Evolutionary conservation across 2,113 vertebrate genomes (phyloP).

Genomic region (Cranoglanis bouderius): DNA sequence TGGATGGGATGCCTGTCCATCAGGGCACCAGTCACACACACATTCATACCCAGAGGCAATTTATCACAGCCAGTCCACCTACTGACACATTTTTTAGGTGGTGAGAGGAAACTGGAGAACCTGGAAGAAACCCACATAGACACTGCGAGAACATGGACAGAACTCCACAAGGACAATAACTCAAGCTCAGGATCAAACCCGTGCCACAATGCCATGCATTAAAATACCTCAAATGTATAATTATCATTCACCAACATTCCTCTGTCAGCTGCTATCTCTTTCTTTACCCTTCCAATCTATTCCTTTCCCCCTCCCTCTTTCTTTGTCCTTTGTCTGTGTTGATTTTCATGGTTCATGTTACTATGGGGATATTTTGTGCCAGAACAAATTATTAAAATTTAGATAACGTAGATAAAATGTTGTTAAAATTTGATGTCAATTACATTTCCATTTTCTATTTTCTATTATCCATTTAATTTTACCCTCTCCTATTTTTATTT

Average conservation of each 20-base stretch:
- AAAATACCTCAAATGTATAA: neutral
- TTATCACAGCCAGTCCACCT: neutral
- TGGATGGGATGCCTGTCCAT: neutral
- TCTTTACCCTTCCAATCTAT: neutral
- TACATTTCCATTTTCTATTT: neutral
- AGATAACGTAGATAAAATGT: neutral
- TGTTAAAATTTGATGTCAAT: neutral
- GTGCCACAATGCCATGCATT: neutral
- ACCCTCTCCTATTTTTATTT: neutral
- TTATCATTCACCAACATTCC: neutral
- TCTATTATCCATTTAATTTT: neutral
- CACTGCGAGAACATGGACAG: neutral
- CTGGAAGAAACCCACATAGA: neutral
- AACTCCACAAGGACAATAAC: neutral
- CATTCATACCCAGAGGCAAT: neutral
- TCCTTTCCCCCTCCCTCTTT: neutral
- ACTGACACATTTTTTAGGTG: neutral
- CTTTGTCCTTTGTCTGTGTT: neutral
- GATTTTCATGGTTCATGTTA: neutral
- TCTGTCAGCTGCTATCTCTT: neutral
- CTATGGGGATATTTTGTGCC: neutral
- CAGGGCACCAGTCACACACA: neutral
- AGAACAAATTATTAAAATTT: neutral
- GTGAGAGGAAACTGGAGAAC: neutral
- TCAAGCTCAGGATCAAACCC: neutral